Percentiles rank a stretch among this genome's conserved stretches.
Conservation (phyloP, 2,888 invertebrate species). For the Acleris sparsana region DNA sequence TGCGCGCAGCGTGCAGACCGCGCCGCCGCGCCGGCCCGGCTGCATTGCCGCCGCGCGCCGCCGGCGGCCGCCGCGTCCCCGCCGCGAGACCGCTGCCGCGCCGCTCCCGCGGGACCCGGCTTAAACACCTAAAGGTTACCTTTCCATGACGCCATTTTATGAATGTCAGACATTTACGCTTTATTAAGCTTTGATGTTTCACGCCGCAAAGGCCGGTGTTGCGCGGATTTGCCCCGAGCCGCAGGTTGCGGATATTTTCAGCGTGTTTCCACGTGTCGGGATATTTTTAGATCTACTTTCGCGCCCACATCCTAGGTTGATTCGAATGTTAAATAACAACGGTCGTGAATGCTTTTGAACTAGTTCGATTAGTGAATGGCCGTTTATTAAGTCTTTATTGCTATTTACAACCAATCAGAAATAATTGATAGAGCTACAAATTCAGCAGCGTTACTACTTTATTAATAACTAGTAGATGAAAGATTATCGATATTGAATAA, state of each 20-base stretch:
- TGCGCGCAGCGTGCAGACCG: slow-evolving; percentile 58
- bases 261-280: slow-evolving; percentile 50
- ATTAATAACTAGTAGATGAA: too few relatives aligned
- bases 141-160: slow-evolving; percentile 64
- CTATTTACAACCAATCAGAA: too few relatives aligned
- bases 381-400: background rate
- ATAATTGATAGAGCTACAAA: too few relatives aligned
- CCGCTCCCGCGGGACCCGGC: slow-evolving; percentile 56
- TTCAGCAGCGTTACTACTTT: too few relatives aligned
- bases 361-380: background rate
- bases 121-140: slow-evolving; percentile 59
- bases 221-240: slow-evolving; percentile 11
- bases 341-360: background rate
- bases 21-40: slow-evolving; percentile 57
- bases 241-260: slow-evolving; percentile 47
- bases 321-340: slow-evolving; percentile 27
- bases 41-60: slow-evolving; percentile 60
- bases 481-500: too few relatives aligned
- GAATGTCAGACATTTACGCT: slow-evolving; percentile 58
- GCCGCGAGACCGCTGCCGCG: slow-evolving; percentile 39
- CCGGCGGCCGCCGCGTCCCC: slow-evolving; percentile 53
- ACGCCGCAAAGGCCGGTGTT: slow-evolving; percentile 38
- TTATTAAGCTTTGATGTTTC: slow-evolving; percentile 55
- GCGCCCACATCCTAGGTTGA: slow-evolving; percentile 28
- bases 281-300: slow-evolving; percentile 49